These are phyloP conservation scores for Ichneumoninae sp. DNA, from an alignment of 2,888 invertebrate genomes.

Conservation along the genomic window DNA sequence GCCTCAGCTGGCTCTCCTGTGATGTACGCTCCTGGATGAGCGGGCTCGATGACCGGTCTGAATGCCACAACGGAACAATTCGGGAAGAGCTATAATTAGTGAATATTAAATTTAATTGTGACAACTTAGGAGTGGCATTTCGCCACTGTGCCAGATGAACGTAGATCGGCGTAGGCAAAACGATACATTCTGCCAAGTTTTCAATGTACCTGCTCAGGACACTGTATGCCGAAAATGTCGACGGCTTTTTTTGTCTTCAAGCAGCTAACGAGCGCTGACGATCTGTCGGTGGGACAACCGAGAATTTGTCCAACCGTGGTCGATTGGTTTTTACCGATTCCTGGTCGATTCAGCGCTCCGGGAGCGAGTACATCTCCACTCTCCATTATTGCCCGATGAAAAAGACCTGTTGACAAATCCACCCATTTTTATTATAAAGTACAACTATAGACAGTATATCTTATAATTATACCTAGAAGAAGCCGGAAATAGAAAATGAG, in stretches of 20 bases:
- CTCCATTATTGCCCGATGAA: conserved; percentile 90
- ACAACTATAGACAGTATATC: background rate
- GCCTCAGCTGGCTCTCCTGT: conserved; percentile 87
- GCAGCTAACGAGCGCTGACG: conserved; percentile 86
- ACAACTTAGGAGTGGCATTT: background rate
- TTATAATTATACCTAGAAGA: background rate
- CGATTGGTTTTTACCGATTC: conserved; percentile 86
- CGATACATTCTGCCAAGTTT: background rate
- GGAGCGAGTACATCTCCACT: conserved; percentile 90
- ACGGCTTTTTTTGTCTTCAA: conserved; percentile 87
- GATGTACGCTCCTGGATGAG: conserved; percentile 89
- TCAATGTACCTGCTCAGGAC: conserved; percentile 87
- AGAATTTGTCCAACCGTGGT: conserved; percentile 87
- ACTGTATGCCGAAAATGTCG: conserved; percentile 87
- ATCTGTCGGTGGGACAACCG: conserved; percentile 86
- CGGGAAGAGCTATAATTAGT: background rate
- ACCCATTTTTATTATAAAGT: background rate
- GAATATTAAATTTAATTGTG: background rate
- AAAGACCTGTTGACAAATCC: conserved; percentile 85
- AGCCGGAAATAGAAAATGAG: background rate
- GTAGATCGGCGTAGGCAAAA: background rate
- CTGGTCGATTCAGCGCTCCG: conserved; percentile 88
- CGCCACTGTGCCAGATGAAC: background rate
- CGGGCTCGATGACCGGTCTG: conserved; percentile 90
- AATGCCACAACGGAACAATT: conserved; percentile 85